phyloP scores from a whole-genome alignment of 2,113 vertebrate species.

The Takifugu bimaculatus region DNA sequence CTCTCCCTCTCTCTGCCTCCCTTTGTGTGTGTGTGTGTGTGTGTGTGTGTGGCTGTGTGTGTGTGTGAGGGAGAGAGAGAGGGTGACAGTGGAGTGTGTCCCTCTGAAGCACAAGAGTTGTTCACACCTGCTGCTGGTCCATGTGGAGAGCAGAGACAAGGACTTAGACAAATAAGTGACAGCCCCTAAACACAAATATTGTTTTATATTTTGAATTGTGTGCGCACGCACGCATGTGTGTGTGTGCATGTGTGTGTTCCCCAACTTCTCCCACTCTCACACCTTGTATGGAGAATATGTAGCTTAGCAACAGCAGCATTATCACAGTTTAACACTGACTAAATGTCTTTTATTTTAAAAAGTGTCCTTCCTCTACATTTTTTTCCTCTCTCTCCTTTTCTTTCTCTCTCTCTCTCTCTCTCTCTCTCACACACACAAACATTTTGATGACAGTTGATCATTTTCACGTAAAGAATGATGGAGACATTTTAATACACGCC shows the following conservation, averaged over 20 bases:
- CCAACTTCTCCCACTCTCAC: conserved; percentile 30
- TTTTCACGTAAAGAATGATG: not conserved
- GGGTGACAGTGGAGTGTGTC: conserved; percentile 48
- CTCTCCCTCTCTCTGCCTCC: conserved; percentile 35
- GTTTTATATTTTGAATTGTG: conserved; percentile 23
- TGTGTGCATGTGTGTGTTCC: not conserved
- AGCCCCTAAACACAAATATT: conserved; percentile 60
- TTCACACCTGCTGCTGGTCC: conserved; percentile 62
- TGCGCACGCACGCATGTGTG: conserved; percentile 1
- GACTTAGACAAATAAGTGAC: conserved; percentile 52
- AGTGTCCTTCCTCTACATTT: too few relatives aligned
- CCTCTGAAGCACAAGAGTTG: conserved; percentile 57
- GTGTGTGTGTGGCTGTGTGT: conserved; percentile 12
- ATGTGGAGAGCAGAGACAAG: conserved; percentile 52
- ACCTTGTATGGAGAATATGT: conserved; percentile 17
- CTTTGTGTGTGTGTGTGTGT: not conserved
- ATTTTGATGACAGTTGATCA: too few relatives aligned
- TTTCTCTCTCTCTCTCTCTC: too few relatives aligned
- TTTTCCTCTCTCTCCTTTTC: too few relatives aligned
- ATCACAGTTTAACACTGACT: not conserved
- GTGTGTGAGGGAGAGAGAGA: conserved; percentile 6
- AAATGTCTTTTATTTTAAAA: too few relatives aligned
- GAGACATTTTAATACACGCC: not conserved
- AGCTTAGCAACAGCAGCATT: conserved; percentile 17
- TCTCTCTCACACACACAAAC: too few relatives aligned